phyloP scores from a whole-genome alignment of 2,797 vertebrate species.

The Centropyge bicolor region DNA sequence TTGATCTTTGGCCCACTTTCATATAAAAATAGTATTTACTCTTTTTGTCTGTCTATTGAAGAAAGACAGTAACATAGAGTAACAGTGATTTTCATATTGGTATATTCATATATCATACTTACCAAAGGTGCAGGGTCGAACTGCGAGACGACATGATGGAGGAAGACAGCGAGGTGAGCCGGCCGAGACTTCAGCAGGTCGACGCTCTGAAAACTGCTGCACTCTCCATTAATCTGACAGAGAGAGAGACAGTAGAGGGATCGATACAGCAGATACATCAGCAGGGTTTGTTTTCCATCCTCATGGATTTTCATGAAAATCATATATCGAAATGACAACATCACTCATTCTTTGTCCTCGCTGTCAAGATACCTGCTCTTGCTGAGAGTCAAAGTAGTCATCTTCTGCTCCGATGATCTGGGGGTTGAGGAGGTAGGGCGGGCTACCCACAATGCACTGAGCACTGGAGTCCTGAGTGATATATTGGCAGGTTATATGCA shows the following conservation, averaged over 20 bases:
- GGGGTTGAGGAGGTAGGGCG: slow-evolving; percentile 82
- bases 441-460: slow-evolving; percentile 83
- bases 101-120: neutral
- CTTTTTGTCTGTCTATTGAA: neutral
- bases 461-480: slow-evolving; percentile 84
- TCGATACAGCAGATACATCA: too few species aligned
- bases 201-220: slow-evolving; percentile 95
- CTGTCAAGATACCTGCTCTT: slow-evolving; percentile 89
- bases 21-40: neutral
- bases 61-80: too few species aligned
- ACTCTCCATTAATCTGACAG: slow-evolving; percentile 91
- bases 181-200: slow-evolving; percentile 93
- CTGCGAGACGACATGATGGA: slow-evolving; percentile 97
- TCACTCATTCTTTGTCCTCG: neutral
- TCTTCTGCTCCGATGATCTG: slow-evolving; percentile 97
- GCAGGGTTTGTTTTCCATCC: neutral
- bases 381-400: slow-evolving; percentile 94
- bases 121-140: slow-evolving; percentile 96
- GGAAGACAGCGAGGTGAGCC: slow-evolving; percentile 95
- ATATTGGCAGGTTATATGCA: neutral
- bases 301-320: neutral
- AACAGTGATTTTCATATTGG: too few species aligned
- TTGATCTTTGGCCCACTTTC: neutral
- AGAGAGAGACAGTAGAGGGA: neutral
- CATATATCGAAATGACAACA: neutral